A percentile compares a stretch with the other conserved stretches of the same genome.
phyloP scores from a whole-genome alignment of 2,888 invertebrate species.

The Timandra comae region DNA sequence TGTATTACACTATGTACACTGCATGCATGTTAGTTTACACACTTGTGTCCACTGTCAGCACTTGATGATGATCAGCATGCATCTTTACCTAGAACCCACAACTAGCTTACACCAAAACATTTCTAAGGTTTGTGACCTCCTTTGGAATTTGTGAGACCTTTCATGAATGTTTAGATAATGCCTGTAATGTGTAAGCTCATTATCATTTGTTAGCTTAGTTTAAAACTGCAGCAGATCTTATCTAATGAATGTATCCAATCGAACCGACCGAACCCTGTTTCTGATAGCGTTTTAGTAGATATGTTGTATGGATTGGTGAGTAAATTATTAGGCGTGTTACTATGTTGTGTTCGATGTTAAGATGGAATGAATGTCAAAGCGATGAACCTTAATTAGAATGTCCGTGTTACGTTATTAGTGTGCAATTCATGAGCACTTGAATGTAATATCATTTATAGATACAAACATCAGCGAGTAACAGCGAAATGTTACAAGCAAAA shows the following conservation, averaged over 20 bases:
- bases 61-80: slow-evolving; percentile 66
- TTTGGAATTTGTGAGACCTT: slow-evolving; percentile 20
- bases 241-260: slow-evolving; percentile 49
- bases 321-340: slow-evolving; percentile 66
- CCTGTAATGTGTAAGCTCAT: slow-evolving; percentile 53
- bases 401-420: slow-evolving; percentile 74
- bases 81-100: slow-evolving; percentile 76
- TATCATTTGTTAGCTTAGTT: slow-evolving; percentile 61
- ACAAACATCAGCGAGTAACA: slow-evolving; percentile 53
- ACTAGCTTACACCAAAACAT: slow-evolving; percentile 72
- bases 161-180: slow-evolving; percentile 33
- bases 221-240: slow-evolving; percentile 60
- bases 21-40: slow-evolving; percentile 77
- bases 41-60: slow-evolving; percentile 69
- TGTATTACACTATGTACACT: slow-evolving; percentile 73
- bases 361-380: slow-evolving; percentile 76
- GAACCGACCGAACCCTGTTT: slow-evolving; percentile 64
- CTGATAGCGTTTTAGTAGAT: slow-evolving; percentile 71
- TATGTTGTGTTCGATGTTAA: slow-evolving; percentile 63
- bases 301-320: slow-evolving; percentile 46
- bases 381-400: slow-evolving; percentile 75
- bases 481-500: slow-evolving; percentile 64
- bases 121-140: slow-evolving; percentile 50
- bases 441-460: slow-evolving; percentile 42
- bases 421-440: slow-evolving; percentile 61